Percentiles rank a stretch among this genome's conserved stretches.
phyloP scores from a whole-genome alignment of 2,888 invertebrate genomes.

The Sinotaia quadrata region DNA sequence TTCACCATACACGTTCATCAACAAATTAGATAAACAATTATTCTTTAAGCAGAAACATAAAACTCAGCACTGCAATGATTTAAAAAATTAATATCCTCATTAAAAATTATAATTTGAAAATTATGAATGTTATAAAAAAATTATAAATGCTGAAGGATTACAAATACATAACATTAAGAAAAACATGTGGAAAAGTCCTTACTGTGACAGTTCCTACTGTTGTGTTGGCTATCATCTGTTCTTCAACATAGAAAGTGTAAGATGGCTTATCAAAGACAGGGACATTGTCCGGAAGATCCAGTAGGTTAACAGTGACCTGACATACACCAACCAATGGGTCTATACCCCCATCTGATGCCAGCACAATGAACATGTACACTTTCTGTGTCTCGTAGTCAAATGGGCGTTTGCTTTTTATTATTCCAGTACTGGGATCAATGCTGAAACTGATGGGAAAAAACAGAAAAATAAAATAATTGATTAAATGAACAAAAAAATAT shows the following conservation, averaged over 20 bases:
- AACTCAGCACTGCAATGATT: too few relatives aligned
- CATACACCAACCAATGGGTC: not conserved
- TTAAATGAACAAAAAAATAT: too few relatives aligned
- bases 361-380: slow-evolving; percentile 20
- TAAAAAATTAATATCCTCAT: too few relatives aligned
- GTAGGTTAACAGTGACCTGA: slow-evolving; percentile 21
- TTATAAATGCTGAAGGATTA: too few relatives aligned
- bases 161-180: too few relatives aligned
- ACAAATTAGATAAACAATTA: too few relatives aligned
- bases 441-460: slow-evolving; percentile 18
- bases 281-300: slow-evolving; percentile 23
- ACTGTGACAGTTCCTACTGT: slow-evolving; percentile 17
- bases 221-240: not conserved
- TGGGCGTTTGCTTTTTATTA: slow-evolving; percentile 7
- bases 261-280: slow-evolving; percentile 24
- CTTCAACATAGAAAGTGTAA: slow-evolving; percentile 14
- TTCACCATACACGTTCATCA: too few relatives aligned
- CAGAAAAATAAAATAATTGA: too few relatives aligned
- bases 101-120: too few relatives aligned
- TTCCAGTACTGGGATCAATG: slow-evolving; percentile 18
- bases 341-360: slow-evolving; percentile 20
- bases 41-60: too few relatives aligned
- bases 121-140: too few relatives aligned
- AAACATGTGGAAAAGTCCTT: slow-evolving; percentile 2
- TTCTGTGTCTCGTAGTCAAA: slow-evolving; percentile 32